Conservation (phyloP, 2,113 vertebrate genomes). For the Rousettus leschenaultii region DNA sequence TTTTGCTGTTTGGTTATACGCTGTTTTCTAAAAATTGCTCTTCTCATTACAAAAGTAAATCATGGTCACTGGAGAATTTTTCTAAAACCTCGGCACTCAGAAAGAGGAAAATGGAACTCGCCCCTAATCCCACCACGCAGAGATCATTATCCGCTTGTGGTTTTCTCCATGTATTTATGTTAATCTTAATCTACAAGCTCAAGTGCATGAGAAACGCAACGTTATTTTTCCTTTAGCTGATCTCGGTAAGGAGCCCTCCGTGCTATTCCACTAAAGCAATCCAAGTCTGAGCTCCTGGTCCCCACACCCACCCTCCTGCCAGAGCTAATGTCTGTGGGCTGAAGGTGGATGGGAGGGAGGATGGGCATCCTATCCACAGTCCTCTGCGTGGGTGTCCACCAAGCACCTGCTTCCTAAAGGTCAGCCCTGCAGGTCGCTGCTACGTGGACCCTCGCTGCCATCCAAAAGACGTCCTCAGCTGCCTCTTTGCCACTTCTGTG, state of each 20-base stretch:
- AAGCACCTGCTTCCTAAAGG: background rate
- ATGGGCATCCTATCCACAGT: accelerated
- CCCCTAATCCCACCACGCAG: background rate
- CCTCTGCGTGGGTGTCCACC: accelerated
- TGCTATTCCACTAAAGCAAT: background rate
- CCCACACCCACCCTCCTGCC: background rate
- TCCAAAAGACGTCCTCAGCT: background rate
- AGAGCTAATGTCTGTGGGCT: accelerated
- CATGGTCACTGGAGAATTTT: background rate
- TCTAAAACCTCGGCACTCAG: background rate
- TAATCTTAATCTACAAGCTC: background rate
- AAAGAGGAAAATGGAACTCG: background rate
- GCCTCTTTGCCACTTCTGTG: background rate
- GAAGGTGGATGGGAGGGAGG: too few species aligned
- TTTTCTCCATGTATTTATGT: background rate
- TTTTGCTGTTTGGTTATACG: background rate
- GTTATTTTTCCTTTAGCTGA: background rate
- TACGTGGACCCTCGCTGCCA: background rate
- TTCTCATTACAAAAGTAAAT: constrained; percentile 50
- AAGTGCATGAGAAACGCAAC: background rate
- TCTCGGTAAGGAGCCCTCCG: background rate
- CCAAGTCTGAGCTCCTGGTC: background rate
- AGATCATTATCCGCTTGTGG: background rate
- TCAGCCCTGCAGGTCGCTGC: background rate
- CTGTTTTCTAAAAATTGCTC: background rate